Conservation (phyloP, 2,797 vertebrate genomes). For the Bradypus variegatus region DNA sequence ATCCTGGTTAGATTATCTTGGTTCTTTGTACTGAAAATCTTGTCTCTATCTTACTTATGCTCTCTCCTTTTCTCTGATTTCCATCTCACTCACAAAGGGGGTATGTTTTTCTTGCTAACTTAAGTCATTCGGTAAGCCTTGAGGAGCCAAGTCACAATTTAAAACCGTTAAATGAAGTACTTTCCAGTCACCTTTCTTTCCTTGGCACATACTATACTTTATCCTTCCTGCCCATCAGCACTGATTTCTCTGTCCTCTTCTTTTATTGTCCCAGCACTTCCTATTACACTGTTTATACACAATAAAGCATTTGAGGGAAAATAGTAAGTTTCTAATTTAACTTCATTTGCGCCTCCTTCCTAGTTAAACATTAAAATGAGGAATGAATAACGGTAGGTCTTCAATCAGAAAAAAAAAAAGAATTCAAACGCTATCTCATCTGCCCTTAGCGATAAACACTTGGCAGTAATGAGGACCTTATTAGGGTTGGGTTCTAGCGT, state of each 20-base stretch:
- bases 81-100: neutral
- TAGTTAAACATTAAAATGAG: neutral
- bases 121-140: neutral
- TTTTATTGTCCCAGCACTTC: neutral
- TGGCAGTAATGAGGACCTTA: neutral
- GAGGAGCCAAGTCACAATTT: neutral
- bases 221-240: neutral
- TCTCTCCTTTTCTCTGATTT: neutral
- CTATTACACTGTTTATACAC: neutral
- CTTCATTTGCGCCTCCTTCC: neutral
- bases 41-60: neutral
- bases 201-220: neutral
- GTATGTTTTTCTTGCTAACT: neutral
- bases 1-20: neutral
- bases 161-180: neutral
- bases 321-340: neutral
- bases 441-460: neutral
- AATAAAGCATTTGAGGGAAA: neutral
- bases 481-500: neutral
- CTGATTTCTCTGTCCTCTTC: neutral
- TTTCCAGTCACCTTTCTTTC: neutral
- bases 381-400: neutral
- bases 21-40: conserved; percentile 15
- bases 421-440: neutral
- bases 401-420: neutral